Percentiles rank a stretch among this genome's conserved stretches.
Evolutionary conservation across 2,888 invertebrate genomes (phyloP).

Genomic region (Nysson spinosus): DNA sequence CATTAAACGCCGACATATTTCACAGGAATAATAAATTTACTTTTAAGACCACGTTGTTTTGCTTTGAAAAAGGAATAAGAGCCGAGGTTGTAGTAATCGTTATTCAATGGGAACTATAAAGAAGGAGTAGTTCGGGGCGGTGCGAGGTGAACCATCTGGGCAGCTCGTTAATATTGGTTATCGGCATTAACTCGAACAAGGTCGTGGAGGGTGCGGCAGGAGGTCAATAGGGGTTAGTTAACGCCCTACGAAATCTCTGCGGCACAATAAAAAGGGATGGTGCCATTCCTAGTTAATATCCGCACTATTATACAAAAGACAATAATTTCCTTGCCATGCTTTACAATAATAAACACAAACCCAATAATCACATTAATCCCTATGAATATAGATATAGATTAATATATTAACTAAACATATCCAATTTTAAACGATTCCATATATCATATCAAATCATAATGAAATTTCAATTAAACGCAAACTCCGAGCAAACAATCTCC

Average conservation of each 20-base stretch:
- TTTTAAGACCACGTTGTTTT: too few species aligned
- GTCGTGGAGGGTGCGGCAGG: not conserved
- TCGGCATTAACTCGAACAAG: constrained; percentile 14
- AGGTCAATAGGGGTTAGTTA: constrained; percentile 10
- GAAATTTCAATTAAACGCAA: not conserved
- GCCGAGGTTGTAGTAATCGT: not conserved
- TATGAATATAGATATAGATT: too few species aligned
- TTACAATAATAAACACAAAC: too few species aligned
- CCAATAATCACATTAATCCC: too few species aligned
- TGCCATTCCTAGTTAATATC: constrained; percentile 21
- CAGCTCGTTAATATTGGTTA: constrained; percentile 29
- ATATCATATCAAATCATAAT: too few species aligned
- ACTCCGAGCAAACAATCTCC: too few species aligned
- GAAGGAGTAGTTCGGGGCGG: not conserved
- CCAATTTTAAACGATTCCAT: not conserved
- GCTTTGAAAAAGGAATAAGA: too few species aligned
- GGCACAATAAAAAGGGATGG: constrained; percentile 14
- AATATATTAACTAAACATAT: not conserved
- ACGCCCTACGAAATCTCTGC: constrained; percentile 23
- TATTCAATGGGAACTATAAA: not conserved
- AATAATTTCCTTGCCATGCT: not conserved
- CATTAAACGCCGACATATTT: too few species aligned
- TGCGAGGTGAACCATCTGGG: constrained; percentile 1
- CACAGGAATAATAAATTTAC: too few species aligned
- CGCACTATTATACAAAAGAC: not conserved